Evolutionary conservation across 2,797 vertebrate species (phyloP).

Genomic region (Argyrosomus regius): DNA sequence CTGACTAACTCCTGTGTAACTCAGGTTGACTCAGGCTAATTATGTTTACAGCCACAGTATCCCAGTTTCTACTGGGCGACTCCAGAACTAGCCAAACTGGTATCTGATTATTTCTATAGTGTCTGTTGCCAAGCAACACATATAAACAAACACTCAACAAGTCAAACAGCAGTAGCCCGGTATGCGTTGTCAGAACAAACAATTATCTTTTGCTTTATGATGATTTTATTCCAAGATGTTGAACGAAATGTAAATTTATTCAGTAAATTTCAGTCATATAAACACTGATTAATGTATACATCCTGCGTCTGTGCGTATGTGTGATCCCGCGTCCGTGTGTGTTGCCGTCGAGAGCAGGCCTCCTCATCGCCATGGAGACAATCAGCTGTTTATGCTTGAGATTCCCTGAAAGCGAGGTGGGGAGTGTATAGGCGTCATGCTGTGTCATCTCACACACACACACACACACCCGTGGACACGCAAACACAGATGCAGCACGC

Average conservation of each 20-base stretch:
- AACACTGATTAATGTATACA: neutral
- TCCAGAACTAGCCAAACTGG: neutral
- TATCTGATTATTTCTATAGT: neutral
- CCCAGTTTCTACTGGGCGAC: neutral
- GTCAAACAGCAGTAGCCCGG: neutral
- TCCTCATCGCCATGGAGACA: constrained; percentile 33
- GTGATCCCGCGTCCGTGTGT: neutral
- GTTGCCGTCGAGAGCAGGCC: constrained; percentile 12
- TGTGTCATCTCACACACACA: constrained; percentile 21
- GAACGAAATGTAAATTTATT: no score
- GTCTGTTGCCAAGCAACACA: no score
- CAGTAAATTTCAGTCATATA: neutral
- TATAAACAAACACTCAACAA: neutral
- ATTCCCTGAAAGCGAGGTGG: constrained; percentile 7
- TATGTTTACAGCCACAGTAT: neutral
- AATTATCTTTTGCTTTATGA: no score
- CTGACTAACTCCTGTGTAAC: neutral
- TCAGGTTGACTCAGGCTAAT: neutral
- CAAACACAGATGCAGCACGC: constrained; percentile 5
- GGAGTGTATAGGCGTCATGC: constrained; percentile 7
- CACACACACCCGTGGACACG: constrained; percentile 7
- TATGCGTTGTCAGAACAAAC: no score
- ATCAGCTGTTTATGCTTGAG: constrained; percentile 34
- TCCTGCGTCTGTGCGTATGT: neutral
- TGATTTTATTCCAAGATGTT: no score